phyloP scores from a whole-genome alignment of 2,797 vertebrate species.

The Notolepis coatsorum region DNA sequence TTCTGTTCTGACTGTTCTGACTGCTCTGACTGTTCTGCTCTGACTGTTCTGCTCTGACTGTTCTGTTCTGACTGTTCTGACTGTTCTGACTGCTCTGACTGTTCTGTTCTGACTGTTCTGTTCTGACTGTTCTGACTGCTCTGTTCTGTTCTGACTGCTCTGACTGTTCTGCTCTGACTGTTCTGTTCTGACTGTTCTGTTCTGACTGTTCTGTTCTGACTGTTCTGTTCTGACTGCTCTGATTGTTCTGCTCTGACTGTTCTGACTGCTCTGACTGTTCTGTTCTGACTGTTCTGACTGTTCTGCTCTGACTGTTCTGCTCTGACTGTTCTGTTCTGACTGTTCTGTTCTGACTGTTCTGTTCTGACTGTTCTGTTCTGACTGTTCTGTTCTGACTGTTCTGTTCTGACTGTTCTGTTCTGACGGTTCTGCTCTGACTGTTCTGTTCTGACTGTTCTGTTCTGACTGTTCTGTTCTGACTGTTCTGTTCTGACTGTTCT shows the following conservation, averaged over 20 bases:
- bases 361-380: slow-evolving; percentile 39
- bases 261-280: neutral
- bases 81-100: slow-evolving; percentile 35
- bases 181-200: slow-evolving; percentile 15
- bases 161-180: slow-evolving; percentile 37
- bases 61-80: slow-evolving; percentile 21
- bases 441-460: slow-evolving; percentile 15
- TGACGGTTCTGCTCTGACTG: slow-evolving; percentile 37
- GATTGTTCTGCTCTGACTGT: slow-evolving; percentile 23
- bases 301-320: slow-evolving; percentile 9
- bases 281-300: slow-evolving; percentile 29
- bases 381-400: neutral
- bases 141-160: neutral
- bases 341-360: neutral
- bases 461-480: neutral
- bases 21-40: slow-evolving; percentile 15
- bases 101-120: neutral
- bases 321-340: neutral
- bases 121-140: neutral
- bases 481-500: neutral
- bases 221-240: slow-evolving; percentile 12
- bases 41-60: neutral
- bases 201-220: neutral
- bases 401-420: neutral
- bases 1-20: slow-evolving; percentile 22